A percentile compares a stretch with the other conserved stretches of the same genome.
Evolutionary conservation across 2,797 vertebrate species (phyloP).

Genomic region (Sylvilagus floridanus): DNA sequence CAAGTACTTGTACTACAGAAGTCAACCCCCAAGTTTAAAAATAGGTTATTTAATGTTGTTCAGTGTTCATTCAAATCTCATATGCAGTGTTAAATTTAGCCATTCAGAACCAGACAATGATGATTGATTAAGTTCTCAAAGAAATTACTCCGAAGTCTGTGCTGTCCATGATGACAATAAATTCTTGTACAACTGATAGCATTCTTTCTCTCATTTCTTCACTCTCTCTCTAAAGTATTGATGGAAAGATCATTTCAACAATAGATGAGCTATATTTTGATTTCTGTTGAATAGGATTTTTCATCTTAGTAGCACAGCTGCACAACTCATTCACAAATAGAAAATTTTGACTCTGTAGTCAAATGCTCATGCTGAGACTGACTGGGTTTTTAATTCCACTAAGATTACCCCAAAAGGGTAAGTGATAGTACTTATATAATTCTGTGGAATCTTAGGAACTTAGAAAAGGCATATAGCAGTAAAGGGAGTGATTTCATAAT

Average conservation of each 20-base stretch:
- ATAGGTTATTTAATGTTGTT: neutral
- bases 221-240: neutral
- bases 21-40: neutral
- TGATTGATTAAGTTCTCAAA: neutral
- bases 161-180: neutral
- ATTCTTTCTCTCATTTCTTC: neutral
- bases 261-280: slow-evolving; percentile 22
- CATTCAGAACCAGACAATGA: neutral
- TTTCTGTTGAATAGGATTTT: neutral
- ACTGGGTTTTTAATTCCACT: neutral
- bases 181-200: neutral
- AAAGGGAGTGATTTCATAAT: neutral
- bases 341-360: neutral
- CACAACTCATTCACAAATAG: neutral
- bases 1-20: neutral
- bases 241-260: neutral
- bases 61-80: neutral
- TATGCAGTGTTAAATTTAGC: neutral
- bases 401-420: neutral
- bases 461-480: neutral
- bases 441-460: neutral
- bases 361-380: neutral
- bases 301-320: neutral
- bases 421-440: neutral
- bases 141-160: neutral